phyloP scores from a whole-genome alignment of 2,797 vertebrate species.

The Takifugu ocellatus region DNA sequence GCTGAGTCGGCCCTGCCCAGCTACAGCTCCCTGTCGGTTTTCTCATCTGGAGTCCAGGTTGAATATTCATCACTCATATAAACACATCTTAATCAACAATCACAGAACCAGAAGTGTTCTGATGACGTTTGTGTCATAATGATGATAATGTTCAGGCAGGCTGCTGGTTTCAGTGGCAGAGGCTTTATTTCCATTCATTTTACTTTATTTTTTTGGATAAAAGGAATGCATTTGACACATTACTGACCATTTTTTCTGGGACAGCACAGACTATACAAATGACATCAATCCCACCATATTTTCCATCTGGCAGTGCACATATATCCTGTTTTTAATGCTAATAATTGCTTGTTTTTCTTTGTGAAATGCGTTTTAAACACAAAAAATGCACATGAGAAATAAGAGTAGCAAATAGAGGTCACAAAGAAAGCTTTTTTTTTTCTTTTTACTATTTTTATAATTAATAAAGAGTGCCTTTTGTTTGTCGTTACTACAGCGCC shows the following conservation, averaged over 20 bases:
- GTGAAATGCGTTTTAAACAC: neutral
- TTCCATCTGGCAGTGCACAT: neutral
- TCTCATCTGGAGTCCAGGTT: slow-evolving; percentile 79
- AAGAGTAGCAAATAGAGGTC: neutral
- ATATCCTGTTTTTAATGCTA: neutral
- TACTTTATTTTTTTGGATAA: no score
- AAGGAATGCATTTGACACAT: neutral
- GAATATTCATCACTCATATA: slow-evolving; percentile 48
- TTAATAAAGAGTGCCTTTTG: neutral
- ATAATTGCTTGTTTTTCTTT: neutral
- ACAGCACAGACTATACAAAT: no score
- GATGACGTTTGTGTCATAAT: no score
- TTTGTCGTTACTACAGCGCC: slow-evolving; percentile 30
- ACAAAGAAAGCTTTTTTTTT: neutral
- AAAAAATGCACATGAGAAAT: neutral
- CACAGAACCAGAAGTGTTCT: slow-evolving; percentile 3
- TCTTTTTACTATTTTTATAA: neutral
- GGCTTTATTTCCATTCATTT: no score
- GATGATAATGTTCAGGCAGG: no score
- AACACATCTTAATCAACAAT: slow-evolving; percentile 34
- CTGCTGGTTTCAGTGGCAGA: no score
- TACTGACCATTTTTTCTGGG: no score
- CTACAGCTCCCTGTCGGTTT: slow-evolving; percentile 79
- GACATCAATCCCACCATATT: no score
- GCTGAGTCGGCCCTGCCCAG: slow-evolving; percentile 79